A percentile compares a stretch with the other conserved stretches of the same genome.
Evolutionary conservation across 2,113 vertebrate species (phyloP).

Genomic region (Nerophis ophidion): DNA sequence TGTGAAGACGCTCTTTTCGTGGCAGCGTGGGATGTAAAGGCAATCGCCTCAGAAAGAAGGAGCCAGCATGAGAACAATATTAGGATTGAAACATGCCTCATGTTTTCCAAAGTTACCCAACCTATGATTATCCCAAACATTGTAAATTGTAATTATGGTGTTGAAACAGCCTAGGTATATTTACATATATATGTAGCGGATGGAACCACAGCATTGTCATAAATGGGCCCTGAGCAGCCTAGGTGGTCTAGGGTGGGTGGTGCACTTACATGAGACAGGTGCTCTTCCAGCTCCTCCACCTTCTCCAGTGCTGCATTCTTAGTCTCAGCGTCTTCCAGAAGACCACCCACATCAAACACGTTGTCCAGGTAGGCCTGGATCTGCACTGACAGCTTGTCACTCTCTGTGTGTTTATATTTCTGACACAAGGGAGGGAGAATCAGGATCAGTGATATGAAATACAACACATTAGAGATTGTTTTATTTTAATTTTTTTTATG

Average conservation of each 20-base stretch:
- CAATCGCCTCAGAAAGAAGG: constrained; percentile 23
- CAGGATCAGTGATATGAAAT: background rate
- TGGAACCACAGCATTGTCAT: constrained; percentile 42
- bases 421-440: constrained; percentile 40
- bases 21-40: constrained; percentile 52
- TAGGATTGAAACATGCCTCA: constrained; percentile 43
- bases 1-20: constrained; percentile 49
- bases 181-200: constrained; percentile 23
- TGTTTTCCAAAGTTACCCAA: constrained; percentile 38
- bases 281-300: constrained; percentile 95
- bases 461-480: background rate
- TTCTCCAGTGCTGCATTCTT: constrained; percentile 97
- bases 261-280: constrained; percentile 87
- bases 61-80: constrained; percentile 55
- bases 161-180: constrained; percentile 35
- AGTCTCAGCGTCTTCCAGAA: constrained; percentile 93
- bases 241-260: constrained; percentile 50
- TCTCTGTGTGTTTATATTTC: constrained; percentile 95
- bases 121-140: constrained; percentile 53
- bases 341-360: constrained; percentile 93
- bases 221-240: constrained; percentile 26
- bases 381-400: constrained; percentile 95
- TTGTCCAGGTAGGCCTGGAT: constrained; percentile 98
- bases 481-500: too few species aligned
- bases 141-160: constrained; percentile 39